phyloP scores from a whole-genome alignment of 2,797 vertebrate genomes.

The Diglossa cyanea region DNA sequence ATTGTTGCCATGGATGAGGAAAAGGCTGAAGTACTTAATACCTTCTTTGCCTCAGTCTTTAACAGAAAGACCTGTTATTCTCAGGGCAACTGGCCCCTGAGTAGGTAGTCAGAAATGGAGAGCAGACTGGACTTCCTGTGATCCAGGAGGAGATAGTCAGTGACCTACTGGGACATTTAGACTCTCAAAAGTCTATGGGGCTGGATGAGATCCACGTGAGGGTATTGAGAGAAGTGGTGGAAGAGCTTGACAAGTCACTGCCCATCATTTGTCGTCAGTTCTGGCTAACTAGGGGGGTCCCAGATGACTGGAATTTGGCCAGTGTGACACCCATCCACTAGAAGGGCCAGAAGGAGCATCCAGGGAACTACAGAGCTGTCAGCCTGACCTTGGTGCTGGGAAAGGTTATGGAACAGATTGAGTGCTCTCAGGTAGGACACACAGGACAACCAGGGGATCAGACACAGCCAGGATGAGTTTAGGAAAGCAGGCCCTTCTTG shows the following conservation, averaged over 20 bases:
- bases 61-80: background rate
- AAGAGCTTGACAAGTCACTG: background rate
- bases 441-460: background rate
- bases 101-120: background rate
- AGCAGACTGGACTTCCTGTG: background rate
- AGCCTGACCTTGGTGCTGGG: background rate
- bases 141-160: background rate
- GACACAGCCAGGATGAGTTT: background rate
- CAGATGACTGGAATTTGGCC: background rate
- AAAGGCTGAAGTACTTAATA: background rate
- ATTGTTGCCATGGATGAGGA: accelerated
- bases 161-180: background rate
- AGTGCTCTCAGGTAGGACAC: background rate
- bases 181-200: background rate
- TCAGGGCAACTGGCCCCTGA: background rate
- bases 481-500: background rate
- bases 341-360: background rate
- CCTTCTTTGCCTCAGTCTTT: background rate
- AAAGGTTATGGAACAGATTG: background rate
- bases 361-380: background rate
- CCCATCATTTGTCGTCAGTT: background rate
- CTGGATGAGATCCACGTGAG: background rate
- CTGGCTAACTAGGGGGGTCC: background rate
- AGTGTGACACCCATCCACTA: background rate
- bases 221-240: background rate